These are phyloP conservation scores for Mormyrops boulengeri DNA, from an alignment of 2,797 vertebrate species.

Conservation along the genomic window DNA sequence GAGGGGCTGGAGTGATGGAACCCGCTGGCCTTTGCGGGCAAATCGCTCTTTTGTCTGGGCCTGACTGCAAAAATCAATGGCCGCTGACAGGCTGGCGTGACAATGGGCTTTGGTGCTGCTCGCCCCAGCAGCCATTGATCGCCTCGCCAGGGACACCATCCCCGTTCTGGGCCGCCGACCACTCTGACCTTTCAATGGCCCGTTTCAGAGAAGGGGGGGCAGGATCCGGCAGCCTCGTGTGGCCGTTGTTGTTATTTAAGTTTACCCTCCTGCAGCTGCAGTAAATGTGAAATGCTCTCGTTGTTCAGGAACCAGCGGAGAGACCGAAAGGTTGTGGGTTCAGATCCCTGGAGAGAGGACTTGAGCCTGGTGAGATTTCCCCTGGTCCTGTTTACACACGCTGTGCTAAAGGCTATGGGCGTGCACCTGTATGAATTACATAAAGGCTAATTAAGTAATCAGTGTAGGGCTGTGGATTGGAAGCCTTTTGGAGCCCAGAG, in stretches of 20 bases:
- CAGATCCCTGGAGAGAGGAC: not conserved
- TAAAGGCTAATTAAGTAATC: not conserved
- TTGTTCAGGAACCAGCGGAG: not conserved
- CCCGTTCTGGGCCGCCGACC: not conserved
- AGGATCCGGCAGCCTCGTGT: not conserved
- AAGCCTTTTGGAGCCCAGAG: not conserved
- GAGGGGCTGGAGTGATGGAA: not conserved
- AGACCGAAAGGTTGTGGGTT: not conserved
- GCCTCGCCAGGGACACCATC: not conserved
- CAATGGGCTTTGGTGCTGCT: not conserved
- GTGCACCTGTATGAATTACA: not conserved
- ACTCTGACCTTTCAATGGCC: slow-evolving; percentile 3
- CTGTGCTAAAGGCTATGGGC: not conserved
- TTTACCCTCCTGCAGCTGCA: not conserved
- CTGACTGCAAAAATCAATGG: not conserved
- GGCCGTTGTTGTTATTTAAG: not conserved
- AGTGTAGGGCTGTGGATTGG: not conserved
- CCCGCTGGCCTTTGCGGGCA: not conserved
- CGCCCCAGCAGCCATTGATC: not conserved
- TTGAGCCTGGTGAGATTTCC: not conserved
- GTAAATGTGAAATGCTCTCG: not conserved
- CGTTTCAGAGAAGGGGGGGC: not conserved
- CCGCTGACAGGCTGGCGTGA: not conserved
- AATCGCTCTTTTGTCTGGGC: not conserved
- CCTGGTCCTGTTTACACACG: not conserved